Percentiles rank a stretch among this genome's conserved stretches.
Evolutionary conservation across 2,113 vertebrate species (phyloP).

Genomic region (Clinocottus analis): DNA sequence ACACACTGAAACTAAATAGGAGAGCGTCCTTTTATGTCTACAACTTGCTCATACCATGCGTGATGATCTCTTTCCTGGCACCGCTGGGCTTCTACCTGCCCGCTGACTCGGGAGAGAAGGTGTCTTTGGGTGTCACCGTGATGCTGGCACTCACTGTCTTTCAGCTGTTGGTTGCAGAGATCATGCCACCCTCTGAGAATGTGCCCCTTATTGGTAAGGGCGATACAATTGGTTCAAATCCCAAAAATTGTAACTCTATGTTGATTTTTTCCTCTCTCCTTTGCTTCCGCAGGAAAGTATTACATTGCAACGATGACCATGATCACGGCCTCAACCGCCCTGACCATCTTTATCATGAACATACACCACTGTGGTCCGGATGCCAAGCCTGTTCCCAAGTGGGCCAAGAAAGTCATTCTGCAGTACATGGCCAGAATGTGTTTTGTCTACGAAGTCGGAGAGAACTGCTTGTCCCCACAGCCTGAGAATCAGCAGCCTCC

Average conservation of each 20-base stretch:
- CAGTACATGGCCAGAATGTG: constrained; percentile 87
- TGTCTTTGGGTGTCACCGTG: constrained; percentile 92
- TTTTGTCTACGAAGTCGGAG: constrained; percentile 86
- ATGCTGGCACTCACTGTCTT: constrained; percentile 93
- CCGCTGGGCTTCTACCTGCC: constrained; percentile 94
- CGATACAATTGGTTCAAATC: not conserved
- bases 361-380: constrained; percentile 91
- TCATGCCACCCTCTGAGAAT: constrained; percentile 92
- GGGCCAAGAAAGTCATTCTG: constrained; percentile 88
- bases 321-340: constrained; percentile 90
- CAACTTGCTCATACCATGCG: constrained; percentile 92
- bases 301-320: constrained; percentile 96
- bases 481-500: constrained; percentile 59
- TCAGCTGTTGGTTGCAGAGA: constrained; percentile 93
- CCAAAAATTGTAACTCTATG: not conserved
- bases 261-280: constrained; percentile 13
- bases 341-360: constrained; percentile 95
- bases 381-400: constrained; percentile 87
- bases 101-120: constrained; percentile 92
- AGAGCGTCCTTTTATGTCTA: constrained; percentile 92
- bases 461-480: constrained; percentile 83
- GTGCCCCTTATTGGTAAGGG: constrained; percentile 92
- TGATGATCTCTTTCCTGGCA: constrained; percentile 93
- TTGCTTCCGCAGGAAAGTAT: constrained; percentile 87
- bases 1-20: constrained; percentile 88